These are phyloP conservation scores for Protomyctophum bolini DNA, from an alignment of 2,113 vertebrate species.

Conservation along the genomic window DNA sequence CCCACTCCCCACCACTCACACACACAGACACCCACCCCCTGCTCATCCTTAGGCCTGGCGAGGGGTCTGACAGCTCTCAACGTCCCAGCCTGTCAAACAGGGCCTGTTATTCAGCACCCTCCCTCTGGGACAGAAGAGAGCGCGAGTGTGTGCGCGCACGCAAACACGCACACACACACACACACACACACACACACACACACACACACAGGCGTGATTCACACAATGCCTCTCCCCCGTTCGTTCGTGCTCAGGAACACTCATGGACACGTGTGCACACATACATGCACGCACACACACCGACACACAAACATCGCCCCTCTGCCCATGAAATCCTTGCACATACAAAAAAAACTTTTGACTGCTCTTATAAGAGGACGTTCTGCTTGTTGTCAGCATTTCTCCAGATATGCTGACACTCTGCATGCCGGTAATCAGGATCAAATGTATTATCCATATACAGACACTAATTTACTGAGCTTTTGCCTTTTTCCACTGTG, in stretches of 20 bases:
- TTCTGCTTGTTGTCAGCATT: constrained; percentile 81
- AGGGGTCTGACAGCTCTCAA: constrained; percentile 91
- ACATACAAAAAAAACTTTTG: constrained; percentile 77
- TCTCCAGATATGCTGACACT: constrained; percentile 79
- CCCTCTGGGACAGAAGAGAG: constrained; percentile 79
- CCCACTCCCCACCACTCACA: constrained; percentile 20
- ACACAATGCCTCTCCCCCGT: constrained; percentile 12
- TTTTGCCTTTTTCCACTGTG: constrained; percentile 66
- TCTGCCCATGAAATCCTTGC: constrained; percentile 54
- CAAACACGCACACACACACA: constrained; percentile 12
- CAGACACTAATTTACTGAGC: constrained; percentile 78
- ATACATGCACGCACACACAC: neutral
- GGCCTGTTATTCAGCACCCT: constrained; percentile 84
- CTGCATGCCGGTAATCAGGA: constrained; percentile 83
- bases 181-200: constrained; percentile 24
- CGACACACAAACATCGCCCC: constrained; percentile 58
- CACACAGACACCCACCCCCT: constrained; percentile 42
- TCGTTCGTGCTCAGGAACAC: neutral
- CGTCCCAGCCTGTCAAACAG: constrained; percentile 91
- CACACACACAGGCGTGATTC: constrained; percentile 34
- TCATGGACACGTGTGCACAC: neutral
- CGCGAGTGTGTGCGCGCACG: too few relatives aligned
- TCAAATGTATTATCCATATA: constrained; percentile 78
- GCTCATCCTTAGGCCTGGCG: constrained; percentile 80
- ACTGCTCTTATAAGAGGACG: constrained; percentile 80